Percentiles rank a stretch among this genome's conserved stretches.
phyloP scores from a whole-genome alignment of 2,113 vertebrate genomes.

The Nothocercus julius region DNA sequence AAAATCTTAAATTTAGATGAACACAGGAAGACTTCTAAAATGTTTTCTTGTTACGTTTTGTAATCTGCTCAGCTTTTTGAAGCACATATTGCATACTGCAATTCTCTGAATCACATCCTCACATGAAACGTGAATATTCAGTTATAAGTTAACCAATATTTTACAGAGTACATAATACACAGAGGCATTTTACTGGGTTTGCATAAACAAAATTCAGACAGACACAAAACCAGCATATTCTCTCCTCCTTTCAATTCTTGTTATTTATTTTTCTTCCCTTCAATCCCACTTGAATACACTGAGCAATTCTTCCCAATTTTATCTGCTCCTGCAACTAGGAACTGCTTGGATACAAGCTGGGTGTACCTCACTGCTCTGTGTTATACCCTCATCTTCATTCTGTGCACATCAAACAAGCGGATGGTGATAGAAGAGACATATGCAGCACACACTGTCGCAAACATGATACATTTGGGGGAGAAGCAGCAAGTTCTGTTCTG shows the following conservation, averaged over 20 bases:
- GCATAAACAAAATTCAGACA: neutral
- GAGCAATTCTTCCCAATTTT: neutral
- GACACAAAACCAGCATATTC: neutral
- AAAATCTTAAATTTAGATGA: neutral
- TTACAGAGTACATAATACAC: neutral
- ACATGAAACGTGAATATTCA: neutral
- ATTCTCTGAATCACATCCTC: neutral
- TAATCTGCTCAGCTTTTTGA: neutral
- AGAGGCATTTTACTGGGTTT: neutral
- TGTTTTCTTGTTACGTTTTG: neutral
- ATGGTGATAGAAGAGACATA: neutral
- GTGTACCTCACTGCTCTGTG: neutral
- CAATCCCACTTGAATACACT: neutral
- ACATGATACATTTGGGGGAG: neutral
- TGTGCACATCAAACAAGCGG: accelerated
- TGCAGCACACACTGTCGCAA: neutral
- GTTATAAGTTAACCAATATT: neutral
- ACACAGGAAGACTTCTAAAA: neutral
- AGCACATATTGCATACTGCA: neutral
- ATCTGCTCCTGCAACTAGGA: neutral
- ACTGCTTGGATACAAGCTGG: neutral
- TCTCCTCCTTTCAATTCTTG: neutral
- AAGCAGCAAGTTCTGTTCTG: neutral
- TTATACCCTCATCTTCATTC: neutral
- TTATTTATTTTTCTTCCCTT: neutral